These are phyloP conservation scores for Malthinus seriepunctatus DNA, from an alignment of 2,888 invertebrate species.

Conservation along the genomic window DNA sequence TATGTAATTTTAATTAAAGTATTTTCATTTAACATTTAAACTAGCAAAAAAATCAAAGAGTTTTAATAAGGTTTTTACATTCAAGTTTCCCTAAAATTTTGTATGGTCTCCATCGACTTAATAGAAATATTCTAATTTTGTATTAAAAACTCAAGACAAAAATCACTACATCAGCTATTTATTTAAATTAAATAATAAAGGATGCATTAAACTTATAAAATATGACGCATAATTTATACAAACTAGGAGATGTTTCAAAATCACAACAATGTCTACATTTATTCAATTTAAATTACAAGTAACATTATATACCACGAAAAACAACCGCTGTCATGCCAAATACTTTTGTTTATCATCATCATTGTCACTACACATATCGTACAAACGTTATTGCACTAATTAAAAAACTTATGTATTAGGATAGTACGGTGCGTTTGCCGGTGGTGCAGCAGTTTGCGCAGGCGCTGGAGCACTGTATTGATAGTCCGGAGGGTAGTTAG, in stretches of 20 bases:
- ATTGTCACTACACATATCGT: background rate
- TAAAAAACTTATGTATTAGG: conserved; percentile 17
- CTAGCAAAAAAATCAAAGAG: no score
- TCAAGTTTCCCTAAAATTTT: no score
- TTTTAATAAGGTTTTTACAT: no score
- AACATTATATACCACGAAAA: background rate
- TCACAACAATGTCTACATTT: background rate
- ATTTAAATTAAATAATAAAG: background rate
- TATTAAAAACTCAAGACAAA: background rate
- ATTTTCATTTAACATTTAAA: no score
- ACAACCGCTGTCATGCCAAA: background rate
- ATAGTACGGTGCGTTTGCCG: conserved; percentile 17
- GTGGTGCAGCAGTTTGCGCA: conserved; percentile 7
- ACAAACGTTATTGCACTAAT: background rate
- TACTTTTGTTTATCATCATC: background rate
- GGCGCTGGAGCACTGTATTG: conserved; percentile 37
- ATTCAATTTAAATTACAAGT: background rate
- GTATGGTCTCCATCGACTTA: no score
- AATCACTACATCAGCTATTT: background rate
- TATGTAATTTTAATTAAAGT: no score
- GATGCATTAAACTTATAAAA: background rate
- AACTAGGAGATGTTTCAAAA: background rate
- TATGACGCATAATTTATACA: background rate
- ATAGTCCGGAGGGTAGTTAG: conserved; percentile 42
- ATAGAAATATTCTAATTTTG: no score